Base-by-base conservation (phyloP, 1,140 invertebrate species). In the Drosophila pseudoobscura region DNA sequence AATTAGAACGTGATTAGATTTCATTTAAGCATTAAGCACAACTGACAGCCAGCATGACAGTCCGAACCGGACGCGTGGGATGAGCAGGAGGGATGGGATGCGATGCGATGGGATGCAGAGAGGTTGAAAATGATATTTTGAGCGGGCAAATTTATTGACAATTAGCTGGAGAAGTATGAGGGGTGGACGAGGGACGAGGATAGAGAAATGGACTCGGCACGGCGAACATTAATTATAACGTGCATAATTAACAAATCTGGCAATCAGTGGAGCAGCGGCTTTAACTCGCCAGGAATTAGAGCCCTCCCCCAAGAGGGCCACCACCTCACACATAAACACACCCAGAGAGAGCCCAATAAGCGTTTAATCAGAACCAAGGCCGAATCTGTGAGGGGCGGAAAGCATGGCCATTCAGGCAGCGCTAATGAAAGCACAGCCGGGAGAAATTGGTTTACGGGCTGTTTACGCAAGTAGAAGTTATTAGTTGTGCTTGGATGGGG, bases 1-100 rank as follows among this genome's bases (percentile, higher is more conserved):
- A 80, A 85, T 85, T 85, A 85, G 80, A 82, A 85, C 82, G 82
- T 85, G 80, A 85, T 85, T 85, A 87, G 80, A 87, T 85, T 85
- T 87, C 78, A 87, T 85, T 85, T 85, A 87, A 74, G 78, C 78
- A 80, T 87, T 80, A 74, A 80, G 69, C 73, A 69, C 73, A 80
- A 87, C 73, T 87, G 80, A 87, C 80, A 85, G 77, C 53, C 82
- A 87, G 77, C 68, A 70, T 74, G 82, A 87, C 77, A 85, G 80
- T 39, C 45, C 20, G 7, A 41, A 29, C 4, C 29, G n/a, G 55
- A 24, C 17, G 11, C 4, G 35, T 29, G 29, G 29, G 29, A 29
- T 29, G 46, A 31, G 1, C 31, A 17, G 7, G 8, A 20, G 29
- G 41, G 31, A 50, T 17, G 17, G 17, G 17, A 46, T 45, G 22